Evolutionary conservation across 2,113 vertebrate species (phyloP).

Genomic region (Percopsis transmontana): DNA sequence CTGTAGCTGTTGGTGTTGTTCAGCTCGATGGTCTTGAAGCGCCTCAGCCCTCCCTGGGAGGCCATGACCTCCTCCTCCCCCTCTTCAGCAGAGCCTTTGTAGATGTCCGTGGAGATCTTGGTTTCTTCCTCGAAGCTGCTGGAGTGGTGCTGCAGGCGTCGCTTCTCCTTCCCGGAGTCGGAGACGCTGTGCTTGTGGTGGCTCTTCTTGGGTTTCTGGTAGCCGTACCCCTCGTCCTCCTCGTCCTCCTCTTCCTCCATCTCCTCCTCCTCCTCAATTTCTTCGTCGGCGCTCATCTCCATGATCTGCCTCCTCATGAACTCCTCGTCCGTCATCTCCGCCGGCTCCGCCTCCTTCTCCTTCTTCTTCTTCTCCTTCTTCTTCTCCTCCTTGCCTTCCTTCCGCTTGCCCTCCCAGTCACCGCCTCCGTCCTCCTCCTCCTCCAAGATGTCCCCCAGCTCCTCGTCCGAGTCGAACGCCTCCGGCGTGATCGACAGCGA

Average conservation of each 20-base stretch:
- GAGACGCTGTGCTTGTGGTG: conserved; percentile 80
- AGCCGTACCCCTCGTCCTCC: conserved; percentile 84
- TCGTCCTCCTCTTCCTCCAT: conserved; percentile 80
- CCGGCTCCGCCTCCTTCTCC: conserved; percentile 63
- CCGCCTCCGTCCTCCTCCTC: conserved; percentile 86
- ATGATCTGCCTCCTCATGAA: conserved; percentile 96
- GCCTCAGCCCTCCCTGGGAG: conserved; percentile 89
- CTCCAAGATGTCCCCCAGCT: conserved; percentile 90
- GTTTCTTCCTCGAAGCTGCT: conserved; percentile 87
- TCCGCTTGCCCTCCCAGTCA: conserved; percentile 86
- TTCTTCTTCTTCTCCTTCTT: conserved; percentile 84
- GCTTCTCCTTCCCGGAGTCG: conserved; percentile 88
- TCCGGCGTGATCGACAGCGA: conserved; percentile 94
- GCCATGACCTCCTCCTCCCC: conserved; percentile 82
- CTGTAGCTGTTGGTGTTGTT: conserved; percentile 91
- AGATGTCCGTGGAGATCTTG: conserved; percentile 77
- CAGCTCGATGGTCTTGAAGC: conserved; percentile 97
- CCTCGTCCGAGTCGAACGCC: conserved; percentile 93
- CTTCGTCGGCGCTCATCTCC: conserved; percentile 98
- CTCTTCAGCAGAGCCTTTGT: conserved; percentile 78
- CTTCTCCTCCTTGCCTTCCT: conserved; percentile 84
- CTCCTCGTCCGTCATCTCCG: conserved; percentile 88
- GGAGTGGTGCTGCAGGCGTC: conserved; percentile 84
- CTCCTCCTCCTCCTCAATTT: conserved; percentile 81
- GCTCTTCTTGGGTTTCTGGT: conserved; percentile 78